These are phyloP conservation scores for Cryptoleucopteryx plumbea DNA, from an alignment of 2,113 vertebrate genomes.

Conservation along the genomic window DNA sequence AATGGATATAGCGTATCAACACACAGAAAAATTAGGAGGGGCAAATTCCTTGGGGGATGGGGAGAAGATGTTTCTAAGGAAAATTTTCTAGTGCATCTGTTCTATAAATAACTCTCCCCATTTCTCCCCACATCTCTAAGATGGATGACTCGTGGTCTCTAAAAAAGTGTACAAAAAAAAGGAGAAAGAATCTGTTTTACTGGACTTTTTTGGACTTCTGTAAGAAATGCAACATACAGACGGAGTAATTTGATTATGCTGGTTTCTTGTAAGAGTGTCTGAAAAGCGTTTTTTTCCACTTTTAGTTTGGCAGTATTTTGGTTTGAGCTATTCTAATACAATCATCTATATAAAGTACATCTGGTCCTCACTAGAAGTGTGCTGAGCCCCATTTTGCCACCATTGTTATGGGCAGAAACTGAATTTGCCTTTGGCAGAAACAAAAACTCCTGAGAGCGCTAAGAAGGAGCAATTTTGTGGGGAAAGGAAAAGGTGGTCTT, in stretches of 20 bases:
- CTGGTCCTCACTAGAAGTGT: neutral
- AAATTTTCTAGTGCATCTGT: neutral
- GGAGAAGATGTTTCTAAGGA: neutral
- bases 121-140: neutral
- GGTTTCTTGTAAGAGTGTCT: neutral
- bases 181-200: neutral
- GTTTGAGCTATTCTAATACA: neutral
- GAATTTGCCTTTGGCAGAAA: conserved; percentile 23
- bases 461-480: neutral
- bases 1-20: accelerated
- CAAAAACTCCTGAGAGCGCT: conserved; percentile 8
- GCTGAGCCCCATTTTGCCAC: neutral
- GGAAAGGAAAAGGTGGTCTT: neutral
- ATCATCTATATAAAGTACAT: neutral
- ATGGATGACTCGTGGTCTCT: neutral
- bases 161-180: neutral
- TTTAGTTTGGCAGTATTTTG: conserved; percentile 4
- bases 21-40: neutral
- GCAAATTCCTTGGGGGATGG: neutral
- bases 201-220: neutral
- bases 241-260: neutral
- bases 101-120: neutral
- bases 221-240: neutral
- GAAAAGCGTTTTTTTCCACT: neutral
- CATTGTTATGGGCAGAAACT: neutral